phyloP scores from a whole-genome alignment of 2,888 invertebrate species.

The Carpatolechia fugitivella region DNA sequence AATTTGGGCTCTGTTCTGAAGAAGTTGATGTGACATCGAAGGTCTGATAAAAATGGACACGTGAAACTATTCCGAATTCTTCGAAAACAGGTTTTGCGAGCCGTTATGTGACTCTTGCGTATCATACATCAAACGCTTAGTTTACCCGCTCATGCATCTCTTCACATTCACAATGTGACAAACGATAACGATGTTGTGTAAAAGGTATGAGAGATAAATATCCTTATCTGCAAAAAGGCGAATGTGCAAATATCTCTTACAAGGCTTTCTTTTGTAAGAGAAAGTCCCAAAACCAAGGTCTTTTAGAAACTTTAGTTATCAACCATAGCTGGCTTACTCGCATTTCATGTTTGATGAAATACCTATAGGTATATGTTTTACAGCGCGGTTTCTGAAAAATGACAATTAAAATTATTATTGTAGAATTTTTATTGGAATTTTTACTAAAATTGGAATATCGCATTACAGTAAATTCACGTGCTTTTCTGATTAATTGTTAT shows the following conservation, averaged over 20 bases:
- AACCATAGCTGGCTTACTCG: too few relatives aligned
- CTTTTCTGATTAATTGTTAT: too few relatives aligned
- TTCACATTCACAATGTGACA: neutral
- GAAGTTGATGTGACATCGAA: neutral
- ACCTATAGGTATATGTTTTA: too few relatives aligned
- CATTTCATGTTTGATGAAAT: too few relatives aligned
- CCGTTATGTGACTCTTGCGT: constrained; percentile 5
- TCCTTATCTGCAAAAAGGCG: neutral
- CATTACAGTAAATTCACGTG: too few relatives aligned
- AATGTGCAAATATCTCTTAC: neutral
- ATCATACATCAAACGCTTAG: neutral
- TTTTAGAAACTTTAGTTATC: too few relatives aligned
- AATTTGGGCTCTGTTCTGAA: neutral
- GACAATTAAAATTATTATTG: too few relatives aligned
- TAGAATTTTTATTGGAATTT: too few relatives aligned
- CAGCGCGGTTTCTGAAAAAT: too few relatives aligned
- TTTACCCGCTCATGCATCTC: neutral
- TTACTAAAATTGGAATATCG: too few relatives aligned
- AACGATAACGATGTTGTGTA: neutral
- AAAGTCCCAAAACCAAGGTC: too few relatives aligned
- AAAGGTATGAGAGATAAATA: neutral
- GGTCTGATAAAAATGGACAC: neutral
- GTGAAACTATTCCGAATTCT: neutral
- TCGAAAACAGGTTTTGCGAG: constrained; percentile 1
- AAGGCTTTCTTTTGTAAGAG: too few relatives aligned